Base-by-base conservation (phyloP, 30 jellyfish, hydroid and myxozoan species). In the Catostylus mosaicus region DNA sequence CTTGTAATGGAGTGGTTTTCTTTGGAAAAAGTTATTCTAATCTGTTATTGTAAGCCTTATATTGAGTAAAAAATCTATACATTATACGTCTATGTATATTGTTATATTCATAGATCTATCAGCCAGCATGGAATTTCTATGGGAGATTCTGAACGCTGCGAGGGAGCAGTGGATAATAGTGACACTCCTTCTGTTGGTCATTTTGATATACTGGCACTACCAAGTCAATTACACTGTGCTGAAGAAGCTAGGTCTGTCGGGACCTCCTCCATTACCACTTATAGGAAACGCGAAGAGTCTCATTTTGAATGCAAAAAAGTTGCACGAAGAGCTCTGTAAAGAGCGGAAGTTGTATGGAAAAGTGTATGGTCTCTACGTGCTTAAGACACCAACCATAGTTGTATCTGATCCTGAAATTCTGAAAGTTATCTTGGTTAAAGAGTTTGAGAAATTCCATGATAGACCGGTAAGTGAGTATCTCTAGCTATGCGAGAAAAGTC, bases 241-340 rank as follows among this genome's bases (percentile, higher is more conserved):
- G 68, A 82, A 70, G 80, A 40, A 57, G 29, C 86, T 82, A 6
- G 86, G 86, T 10, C 23, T 68, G 30, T 32, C 18, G 27, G 93
- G 93, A 9, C 93, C 93, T 8, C 30, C 85, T 1, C 93, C 93
- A 1, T 27, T 68, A 45, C 93, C 93, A 8, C 43, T 82, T 32
- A 29, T 82, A 35, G 93, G 93, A 30, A 70, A 68, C 29, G 1
- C 70, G 11, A 9, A 30, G 72, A 12, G 19, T 11, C 4, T 70
- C 19, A 22, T 82, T 0, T 4, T n/a, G 76, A 30, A 79, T 29
- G 46, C 60, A 2, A 6, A 27, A 1, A 27, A 35, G 6, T n/a
- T 82, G 27, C 93, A 82, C 52, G 80, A 68, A 24, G 35, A 10
- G 30, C 24, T 67, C 5, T 3, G 52, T 8, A 26, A 82, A 11